A percentile compares a stretch with the other conserved stretches of the same genome.
These are phyloP conservation scores for Luehdorfia chinensis DNA, from an alignment of 1,140 invertebrate species.

Conservation along the genomic window DNA sequence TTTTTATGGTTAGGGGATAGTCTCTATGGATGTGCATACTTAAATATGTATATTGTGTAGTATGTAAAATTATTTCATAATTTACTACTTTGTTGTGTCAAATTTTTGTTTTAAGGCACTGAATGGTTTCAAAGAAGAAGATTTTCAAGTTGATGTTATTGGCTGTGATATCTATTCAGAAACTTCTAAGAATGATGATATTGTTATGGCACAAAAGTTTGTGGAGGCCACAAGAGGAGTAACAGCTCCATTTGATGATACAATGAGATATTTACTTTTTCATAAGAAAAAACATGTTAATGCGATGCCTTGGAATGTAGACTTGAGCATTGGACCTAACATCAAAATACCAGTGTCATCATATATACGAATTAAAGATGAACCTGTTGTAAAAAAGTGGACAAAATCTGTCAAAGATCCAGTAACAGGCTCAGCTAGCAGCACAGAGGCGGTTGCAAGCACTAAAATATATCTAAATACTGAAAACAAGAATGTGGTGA, in stretches of 20 bases:
- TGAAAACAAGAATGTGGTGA: constrained; percentile 49
- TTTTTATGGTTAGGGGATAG: no score
- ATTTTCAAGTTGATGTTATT: constrained; percentile 61
- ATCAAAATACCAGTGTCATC: constrained; percentile 66
- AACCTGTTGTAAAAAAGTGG: constrained; percentile 57
- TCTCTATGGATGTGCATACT: no score
- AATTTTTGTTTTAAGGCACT: background rate
- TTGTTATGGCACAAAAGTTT: constrained; percentile 44
- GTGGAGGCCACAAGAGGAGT: constrained; percentile 51
- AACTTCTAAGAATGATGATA: constrained; percentile 33
- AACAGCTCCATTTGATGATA: constrained; percentile 55
- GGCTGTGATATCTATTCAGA: constrained; percentile 55
- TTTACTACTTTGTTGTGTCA: background rate
- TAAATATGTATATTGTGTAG: no score
- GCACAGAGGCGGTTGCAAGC: constrained; percentile 39
- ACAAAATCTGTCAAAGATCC: constrained; percentile 49
- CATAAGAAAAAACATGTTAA: constrained; percentile 56
- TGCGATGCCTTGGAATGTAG: constrained; percentile 55
- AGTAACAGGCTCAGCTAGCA: constrained; percentile 39
- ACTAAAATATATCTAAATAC: constrained; percentile 48
- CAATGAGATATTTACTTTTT: constrained; percentile 57
- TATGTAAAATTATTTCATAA: background rate
- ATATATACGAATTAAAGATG: constrained; percentile 57
- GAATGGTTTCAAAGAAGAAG: constrained; percentile 46
- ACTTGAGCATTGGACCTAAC: constrained; percentile 63